Conservation (phyloP, 2,888 invertebrate genomes). For the Bombylius discolor region DNA sequence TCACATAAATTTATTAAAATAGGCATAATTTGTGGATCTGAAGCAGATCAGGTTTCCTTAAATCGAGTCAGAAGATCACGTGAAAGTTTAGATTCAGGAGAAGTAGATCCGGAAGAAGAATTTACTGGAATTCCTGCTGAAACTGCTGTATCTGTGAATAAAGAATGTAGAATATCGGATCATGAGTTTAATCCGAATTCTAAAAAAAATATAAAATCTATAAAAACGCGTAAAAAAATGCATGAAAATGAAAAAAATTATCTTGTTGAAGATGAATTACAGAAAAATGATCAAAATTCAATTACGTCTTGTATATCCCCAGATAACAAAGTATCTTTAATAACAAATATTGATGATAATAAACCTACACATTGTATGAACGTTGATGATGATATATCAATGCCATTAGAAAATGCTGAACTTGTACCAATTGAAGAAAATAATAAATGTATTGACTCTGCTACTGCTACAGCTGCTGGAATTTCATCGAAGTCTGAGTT, state of each 20-base stretch:
- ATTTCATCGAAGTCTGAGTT: neutral
- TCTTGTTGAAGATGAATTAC: constrained; percentile 16
- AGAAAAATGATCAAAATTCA: constrained; percentile 14
- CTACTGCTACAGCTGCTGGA: no score
- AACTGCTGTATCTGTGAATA: constrained; percentile 29
- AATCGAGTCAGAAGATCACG: constrained; percentile 46
- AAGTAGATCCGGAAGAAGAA: constrained; percentile 46
- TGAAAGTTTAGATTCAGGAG: constrained; percentile 60
- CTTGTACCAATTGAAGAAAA: constrained; percentile 10
- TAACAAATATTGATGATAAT: no score
- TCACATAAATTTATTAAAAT: neutral
- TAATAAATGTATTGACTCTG: neutral
- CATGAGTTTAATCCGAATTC: constrained; percentile 31
- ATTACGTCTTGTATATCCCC: neutral
- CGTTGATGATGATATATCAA: no score
- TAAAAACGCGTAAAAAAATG: constrained; percentile 27
- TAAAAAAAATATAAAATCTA: constrained; percentile 30
- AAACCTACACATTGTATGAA: no score
- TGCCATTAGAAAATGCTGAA: no score
- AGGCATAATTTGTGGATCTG: constrained; percentile 44
- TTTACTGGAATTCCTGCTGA: constrained; percentile 34
- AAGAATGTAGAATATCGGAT: constrained; percentile 33
- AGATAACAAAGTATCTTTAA: no score
- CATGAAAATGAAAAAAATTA: constrained; percentile 19
- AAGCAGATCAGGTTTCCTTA: constrained; percentile 35